A percentile compares a stretch with the other conserved stretches of the same genome.
These are phyloP conservation scores for Pycnonotus jocosus DNA, from an alignment of 2,113 vertebrate genomes.

Conservation along the genomic window DNA sequence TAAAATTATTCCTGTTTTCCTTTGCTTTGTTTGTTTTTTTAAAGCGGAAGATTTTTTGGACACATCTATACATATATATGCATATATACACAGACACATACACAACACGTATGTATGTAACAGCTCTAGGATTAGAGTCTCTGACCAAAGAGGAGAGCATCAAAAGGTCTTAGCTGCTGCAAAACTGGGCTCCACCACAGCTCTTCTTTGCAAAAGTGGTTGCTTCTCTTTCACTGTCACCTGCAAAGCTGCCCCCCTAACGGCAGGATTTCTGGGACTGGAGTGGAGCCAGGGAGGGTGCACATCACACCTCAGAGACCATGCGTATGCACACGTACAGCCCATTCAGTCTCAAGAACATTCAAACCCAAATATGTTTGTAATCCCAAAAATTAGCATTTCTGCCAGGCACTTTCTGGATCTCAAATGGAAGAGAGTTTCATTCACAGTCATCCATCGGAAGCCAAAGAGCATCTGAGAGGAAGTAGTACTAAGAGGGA, in stretches of 20 bases:
- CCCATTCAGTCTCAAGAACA: background rate
- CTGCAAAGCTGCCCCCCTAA: background rate
- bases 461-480: background rate
- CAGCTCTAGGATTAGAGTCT: background rate
- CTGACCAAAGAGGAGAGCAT: background rate
- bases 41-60: background rate
- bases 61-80: rapidly evolving
- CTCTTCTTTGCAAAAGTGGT: background rate
- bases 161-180: background rate
- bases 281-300: background rate
- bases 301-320: background rate
- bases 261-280: background rate
- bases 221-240: background rate
- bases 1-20: background rate
- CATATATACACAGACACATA: rapidly evolving
- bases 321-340: rapidly evolving
- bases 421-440: background rate
- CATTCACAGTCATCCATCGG: background rate
- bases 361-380: background rate
- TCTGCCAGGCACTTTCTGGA: background rate
- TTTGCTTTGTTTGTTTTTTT: background rate
- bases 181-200: background rate
- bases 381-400: background rate
- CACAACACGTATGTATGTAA: background rate
- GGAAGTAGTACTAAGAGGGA: background rate